phyloP scores from a whole-genome alignment of 1,140 invertebrate genomes.

The Centruroides sculpturatus region DNA sequence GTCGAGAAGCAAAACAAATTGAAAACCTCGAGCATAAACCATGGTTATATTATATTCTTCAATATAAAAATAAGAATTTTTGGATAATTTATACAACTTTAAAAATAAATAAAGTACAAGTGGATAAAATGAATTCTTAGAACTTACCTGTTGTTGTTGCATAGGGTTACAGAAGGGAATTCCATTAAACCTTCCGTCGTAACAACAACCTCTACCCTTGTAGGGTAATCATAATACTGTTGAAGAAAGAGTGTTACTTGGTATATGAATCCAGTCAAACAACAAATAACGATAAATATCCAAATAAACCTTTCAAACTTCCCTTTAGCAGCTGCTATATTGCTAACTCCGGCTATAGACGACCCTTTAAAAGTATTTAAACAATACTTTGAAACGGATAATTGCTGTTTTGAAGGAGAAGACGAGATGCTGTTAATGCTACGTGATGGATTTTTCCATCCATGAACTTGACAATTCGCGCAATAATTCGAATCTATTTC shows the following conservation, averaged over 20 bases:
- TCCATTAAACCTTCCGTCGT: constrained; percentile 7
- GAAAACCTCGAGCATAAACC: no score
- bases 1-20: no score
- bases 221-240: constrained; percentile 7
- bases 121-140: background rate
- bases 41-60: no score
- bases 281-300: constrained; percentile 5
- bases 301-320: background rate
- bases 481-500: no score
- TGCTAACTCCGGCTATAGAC: constrained; percentile 7
- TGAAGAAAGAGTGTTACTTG: constrained; percentile 5
- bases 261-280: constrained; percentile 9
- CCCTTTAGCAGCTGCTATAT: constrained; percentile 7
- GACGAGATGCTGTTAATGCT: no score
- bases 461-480: no score
- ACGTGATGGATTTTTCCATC: no score
- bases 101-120: background rate
- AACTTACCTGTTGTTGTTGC: constrained; percentile 7
- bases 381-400: no score
- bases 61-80: background rate
- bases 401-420: no score
- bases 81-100: background rate
- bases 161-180: constrained; percentile 4
- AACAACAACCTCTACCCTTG: constrained; percentile 4
- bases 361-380: background rate